Evolutionary conservation across 92 coral and sea anemone species (phyloP).

Genomic region (Phymanthus crucifer): DNA sequence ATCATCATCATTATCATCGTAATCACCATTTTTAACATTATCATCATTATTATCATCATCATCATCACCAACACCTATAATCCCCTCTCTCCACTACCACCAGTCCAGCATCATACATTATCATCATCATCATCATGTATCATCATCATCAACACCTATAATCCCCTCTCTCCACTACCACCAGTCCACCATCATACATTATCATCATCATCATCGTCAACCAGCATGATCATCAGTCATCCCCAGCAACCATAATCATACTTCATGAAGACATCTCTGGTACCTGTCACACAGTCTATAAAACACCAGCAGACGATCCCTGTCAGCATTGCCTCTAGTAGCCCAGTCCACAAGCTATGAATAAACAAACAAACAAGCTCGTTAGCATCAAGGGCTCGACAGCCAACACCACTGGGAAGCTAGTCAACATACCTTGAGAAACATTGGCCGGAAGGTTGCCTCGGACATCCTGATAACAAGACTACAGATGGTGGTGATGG

Average conservation of each 20-base stretch:
- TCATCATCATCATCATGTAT: neutral
- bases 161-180: neutral
- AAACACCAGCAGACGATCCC: constrained; percentile 79
- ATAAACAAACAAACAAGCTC: neutral
- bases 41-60: neutral
- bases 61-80: neutral
- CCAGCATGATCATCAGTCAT: neutral
- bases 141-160: neutral
- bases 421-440: constrained; percentile 80
- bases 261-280: neutral
- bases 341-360: constrained; percentile 92
- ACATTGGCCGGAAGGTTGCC: constrained; percentile 91
- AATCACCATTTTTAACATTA: neutral
- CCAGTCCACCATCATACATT: neutral
- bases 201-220: neutral
- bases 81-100: neutral
- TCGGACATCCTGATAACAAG: constrained; percentile 92
- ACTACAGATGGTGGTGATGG: constrained; percentile 73
- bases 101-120: neutral
- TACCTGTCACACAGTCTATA: constrained; percentile 91
- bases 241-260: neutral
- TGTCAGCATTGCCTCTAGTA: constrained; percentile 68
- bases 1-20: neutral
- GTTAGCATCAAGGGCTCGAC: neutral
- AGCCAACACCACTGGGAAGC: neutral